phyloP scores from a whole-genome alignment of 1,140 invertebrate genomes.

The Triops cancriformis region DNA sequence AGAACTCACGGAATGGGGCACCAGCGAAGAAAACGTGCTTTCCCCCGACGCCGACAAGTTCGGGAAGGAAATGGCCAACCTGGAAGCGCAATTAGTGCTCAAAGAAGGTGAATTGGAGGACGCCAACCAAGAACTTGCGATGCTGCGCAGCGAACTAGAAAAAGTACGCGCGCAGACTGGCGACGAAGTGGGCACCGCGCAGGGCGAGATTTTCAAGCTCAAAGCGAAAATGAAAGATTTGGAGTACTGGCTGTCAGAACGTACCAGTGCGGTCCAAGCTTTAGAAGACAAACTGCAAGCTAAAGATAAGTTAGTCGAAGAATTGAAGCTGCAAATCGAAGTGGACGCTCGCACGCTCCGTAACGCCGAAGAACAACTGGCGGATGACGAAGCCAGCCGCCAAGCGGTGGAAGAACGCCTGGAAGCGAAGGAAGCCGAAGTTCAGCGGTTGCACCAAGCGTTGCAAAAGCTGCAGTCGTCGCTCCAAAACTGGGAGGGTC shows the following conservation, averaged over 20 bases:
- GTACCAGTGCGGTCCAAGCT: constrained; percentile 9
- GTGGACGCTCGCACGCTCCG: neutral
- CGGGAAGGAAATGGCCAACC: neutral
- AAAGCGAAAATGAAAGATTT: constrained; percentile 18
- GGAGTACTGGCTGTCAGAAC: constrained; percentile 10
- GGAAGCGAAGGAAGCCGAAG: constrained; percentile 6
- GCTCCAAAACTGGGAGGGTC: neutral
- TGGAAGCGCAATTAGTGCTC: neutral
- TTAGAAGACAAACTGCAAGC: constrained; percentile 1
- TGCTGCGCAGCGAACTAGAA: neutral
- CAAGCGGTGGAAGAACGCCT: neutral
- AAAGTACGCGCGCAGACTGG: neutral
- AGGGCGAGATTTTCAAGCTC: constrained; percentile 21
- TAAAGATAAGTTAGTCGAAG: neutral
- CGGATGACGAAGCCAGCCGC: neutral
- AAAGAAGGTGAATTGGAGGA: constrained; percentile 6
- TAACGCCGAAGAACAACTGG: constrained; percentile 2
- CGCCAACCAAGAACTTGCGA: neutral
- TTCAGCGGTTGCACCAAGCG: neutral
- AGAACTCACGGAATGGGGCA: neutral
- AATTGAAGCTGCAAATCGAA: constrained; percentile 3
- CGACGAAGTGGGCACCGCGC: neutral
- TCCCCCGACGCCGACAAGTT: neutral
- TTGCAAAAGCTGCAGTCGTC: constrained; percentile 8
- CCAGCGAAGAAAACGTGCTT: neutral